Evolutionary conservation across 2,797 vertebrate genomes (phyloP), one percentile per base, ranked within the genome.

Genomic region (Gallinago stenura): DNA sequence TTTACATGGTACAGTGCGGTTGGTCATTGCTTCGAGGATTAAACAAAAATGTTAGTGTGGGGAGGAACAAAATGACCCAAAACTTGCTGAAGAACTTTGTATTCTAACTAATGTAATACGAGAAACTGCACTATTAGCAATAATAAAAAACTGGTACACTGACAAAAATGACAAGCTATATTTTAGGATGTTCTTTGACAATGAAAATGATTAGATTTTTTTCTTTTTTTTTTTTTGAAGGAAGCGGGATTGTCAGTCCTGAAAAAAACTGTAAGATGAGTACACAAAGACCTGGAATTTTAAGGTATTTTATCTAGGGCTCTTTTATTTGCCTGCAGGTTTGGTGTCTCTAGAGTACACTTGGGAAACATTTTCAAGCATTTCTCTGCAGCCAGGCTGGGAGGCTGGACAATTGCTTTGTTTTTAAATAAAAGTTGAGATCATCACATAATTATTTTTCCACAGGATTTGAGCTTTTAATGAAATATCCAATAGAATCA

Each of bases 81-180:
- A 83, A 45, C 8, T 75, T 85, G 39, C 22, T 80, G 57, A 83
- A 72, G 28, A 70, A 60, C 31, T 68, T 62, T 20, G 8, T 53
- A 64, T 26, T 56, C 28, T 62, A 86, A 90, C 22, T 56, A 69
- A 53, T 41, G 37, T 5, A 60, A 43, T 51, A 72, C 72, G n/a
- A 89, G 60, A 82, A 93, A 54, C 9, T n/a, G 48, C 56, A 50
- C 15, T 68, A 45, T 58, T 86, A 69, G 9, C 60, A 87, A 51
- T 48, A 20, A 79, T 22, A 73, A 90, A 94, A 87, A 80, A 9
- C 2, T 10, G 7, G 4, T 60, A 93, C 72, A 45, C 22, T 95
- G 95, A 95, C 82, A 91, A 87, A 96, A 95, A 80, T 91, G 87
- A 91, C 81, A 91, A 92, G 89, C 71, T 93, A 7, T 70, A 73